A percentile compares a stretch with the other conserved stretches of the same genome.
These are phyloP conservation scores for Adineta ricciae DNA, from an alignment of 2,888 invertebrate genomes.

Conservation along the genomic window DNA sequence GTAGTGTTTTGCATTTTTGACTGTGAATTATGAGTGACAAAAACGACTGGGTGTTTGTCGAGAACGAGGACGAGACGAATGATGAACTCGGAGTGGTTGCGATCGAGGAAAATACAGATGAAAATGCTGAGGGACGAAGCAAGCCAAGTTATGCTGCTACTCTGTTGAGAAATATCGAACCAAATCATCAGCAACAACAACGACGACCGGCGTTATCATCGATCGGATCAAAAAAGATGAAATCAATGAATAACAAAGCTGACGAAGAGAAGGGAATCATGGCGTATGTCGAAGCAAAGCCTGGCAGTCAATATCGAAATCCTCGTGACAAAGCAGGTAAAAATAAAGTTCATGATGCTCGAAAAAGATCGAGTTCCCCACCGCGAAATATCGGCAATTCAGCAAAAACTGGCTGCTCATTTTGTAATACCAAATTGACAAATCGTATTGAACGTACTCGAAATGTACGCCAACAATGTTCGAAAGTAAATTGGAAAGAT, in stretches of 20 bases:
- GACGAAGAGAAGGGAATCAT: not conserved
- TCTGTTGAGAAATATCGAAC: not conserved
- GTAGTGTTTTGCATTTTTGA: no score
- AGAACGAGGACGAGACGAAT: not conserved
- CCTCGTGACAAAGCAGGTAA: not conserved
- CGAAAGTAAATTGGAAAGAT: not conserved
- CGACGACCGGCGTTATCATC: not conserved
- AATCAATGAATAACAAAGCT: not conserved
- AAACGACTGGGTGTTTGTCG: not conserved
- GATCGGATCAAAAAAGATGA: not conserved
- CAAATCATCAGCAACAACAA: not conserved
- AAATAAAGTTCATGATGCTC: not conserved
- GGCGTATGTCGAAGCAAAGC: not conserved
- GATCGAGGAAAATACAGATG: not conserved
- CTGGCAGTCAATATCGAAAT: conserved; percentile 4
- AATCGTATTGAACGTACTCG: not conserved
- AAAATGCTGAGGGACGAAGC: not conserved
- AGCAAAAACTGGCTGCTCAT: not conserved
- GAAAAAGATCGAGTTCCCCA: not conserved
- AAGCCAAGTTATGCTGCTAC: not conserved
- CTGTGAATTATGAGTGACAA: not conserved
- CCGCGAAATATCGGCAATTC: not conserved
- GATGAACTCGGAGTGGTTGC: not conserved
- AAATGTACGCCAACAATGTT: not conserved
- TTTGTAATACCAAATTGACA: not conserved